Evolutionary conservation across 2,797 vertebrate genomes (phyloP), one percentile per base, ranked within the genome.

Genomic region (Coluber constrictor): DNA sequence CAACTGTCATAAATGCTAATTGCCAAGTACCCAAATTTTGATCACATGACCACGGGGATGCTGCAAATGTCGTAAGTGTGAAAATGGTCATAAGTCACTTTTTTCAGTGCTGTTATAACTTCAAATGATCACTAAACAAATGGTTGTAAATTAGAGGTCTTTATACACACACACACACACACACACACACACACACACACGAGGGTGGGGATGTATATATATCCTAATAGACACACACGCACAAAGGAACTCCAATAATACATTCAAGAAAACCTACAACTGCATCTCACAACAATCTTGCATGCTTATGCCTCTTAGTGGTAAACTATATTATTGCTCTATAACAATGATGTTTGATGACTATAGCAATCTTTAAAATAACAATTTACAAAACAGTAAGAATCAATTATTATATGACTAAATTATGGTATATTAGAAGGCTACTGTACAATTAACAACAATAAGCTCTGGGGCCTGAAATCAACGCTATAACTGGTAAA

Each of bases 291-390:
- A 0, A 3, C 8, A 37, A 4, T 54, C 37, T 2, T 95, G 95
- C 70, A 61, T 88, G 93, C 91, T 93, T 90, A 66, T 54, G 90
- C 96, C 96, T 94, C 94, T 90, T 93, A 86, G 96, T 94, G 96
- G 96, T 43, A 15, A 94, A 47, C 57, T 29, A 0, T 3, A 86
- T n/a, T 70, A 90, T 87, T 94, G 32, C 83, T 0, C 61, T 66
- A 13, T 18, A 55, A 43, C 23, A n/a, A 37, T 47, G 6, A 0
- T 13, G 25, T 16, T 37, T 23, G 18, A 83, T 51, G 0, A 3
- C 10, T 90, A 15, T 51, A 29, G 3, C 0, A 0, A 51, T 25
- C 43, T n/a, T 92, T 66, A 5, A n/a, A 86, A 87, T 13, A 0
- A 57, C 1, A 27, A 87, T 47, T 87, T 23, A 51, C 43, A 20